These are phyloP conservation scores for Rhabdomys pumilio DNA, from an alignment of 2,797 vertebrate species.

Conservation along the genomic window DNA sequence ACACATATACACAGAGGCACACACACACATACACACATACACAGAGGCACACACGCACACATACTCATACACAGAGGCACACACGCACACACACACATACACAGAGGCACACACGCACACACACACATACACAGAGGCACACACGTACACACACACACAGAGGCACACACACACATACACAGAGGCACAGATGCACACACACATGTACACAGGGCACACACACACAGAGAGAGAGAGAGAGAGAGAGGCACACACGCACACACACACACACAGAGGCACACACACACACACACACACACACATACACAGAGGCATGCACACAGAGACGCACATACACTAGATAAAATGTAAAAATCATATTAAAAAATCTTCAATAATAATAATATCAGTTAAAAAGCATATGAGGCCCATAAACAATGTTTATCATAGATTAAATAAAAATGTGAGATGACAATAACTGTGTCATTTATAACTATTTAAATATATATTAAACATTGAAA, in stretches of 20 bases:
- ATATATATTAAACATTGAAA: not conserved
- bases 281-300: not conserved
- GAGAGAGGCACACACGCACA: too few relatives aligned
- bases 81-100: not conserved
- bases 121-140: not conserved
- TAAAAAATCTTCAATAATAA: not conserved
- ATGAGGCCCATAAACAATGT: not conserved
- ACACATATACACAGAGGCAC: too few relatives aligned
- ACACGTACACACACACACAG: not conserved
- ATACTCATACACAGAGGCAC: too few relatives aligned
- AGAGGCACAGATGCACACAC: not conserved
- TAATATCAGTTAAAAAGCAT: not conserved
- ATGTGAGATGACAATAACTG: too few relatives aligned
- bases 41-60: not conserved
- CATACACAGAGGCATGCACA: not conserved
- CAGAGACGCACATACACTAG: not conserved
- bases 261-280: too few relatives aligned
- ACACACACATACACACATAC: not conserved
- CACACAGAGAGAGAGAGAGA: too few relatives aligned
- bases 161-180: not conserved
- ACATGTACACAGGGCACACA: too few relatives aligned
- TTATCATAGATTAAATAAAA: not conserved
- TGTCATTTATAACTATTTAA: not conserved
- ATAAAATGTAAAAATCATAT: not conserved
- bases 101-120: rapidly evolving